These are phyloP conservation scores for Lasius fuliginosus DNA, from an alignment of 2,888 invertebrate genomes.

Conservation along the genomic window DNA sequence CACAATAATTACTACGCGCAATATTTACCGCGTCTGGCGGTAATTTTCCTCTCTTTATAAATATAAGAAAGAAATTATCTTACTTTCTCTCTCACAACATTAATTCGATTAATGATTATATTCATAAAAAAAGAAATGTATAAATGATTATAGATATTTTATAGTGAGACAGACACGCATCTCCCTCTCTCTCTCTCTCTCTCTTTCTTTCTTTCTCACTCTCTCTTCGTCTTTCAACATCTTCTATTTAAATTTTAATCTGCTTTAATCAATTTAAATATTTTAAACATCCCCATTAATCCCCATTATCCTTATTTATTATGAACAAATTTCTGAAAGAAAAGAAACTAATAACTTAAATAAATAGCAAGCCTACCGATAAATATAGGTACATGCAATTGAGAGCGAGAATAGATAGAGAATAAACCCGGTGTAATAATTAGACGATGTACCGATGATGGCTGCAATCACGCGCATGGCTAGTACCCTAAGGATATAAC, in stretches of 20 bases:
- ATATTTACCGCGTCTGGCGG: too few species aligned
- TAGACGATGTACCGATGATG: conserved; percentile 19
- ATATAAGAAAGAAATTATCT: neutral
- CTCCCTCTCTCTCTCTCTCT: too few species aligned
- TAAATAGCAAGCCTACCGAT: neutral
- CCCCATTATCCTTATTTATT: too few species aligned
- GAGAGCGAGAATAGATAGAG: neutral
- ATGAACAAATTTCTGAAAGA: neutral
- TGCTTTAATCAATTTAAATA: neutral
- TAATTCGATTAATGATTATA: neutral
- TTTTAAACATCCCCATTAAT: neutral
- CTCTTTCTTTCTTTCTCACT: too few species aligned
- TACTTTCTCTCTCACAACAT: neutral
- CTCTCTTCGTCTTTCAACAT: neutral
- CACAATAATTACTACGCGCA: too few species aligned
- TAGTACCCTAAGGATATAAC: conserved; percentile 24
- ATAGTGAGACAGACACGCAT: neutral
- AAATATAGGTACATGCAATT: neutral
- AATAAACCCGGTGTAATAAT: conserved; percentile 35
- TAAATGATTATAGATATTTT: neutral
- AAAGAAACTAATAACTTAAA: too few species aligned
- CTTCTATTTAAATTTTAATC: neutral
- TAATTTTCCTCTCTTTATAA: too few species aligned
- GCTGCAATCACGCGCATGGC: neutral
- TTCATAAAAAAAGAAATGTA: neutral